These are phyloP conservation scores for Mastigias papua DNA, from an alignment of 30 jellyfish, hydroid and myxozoan genomes.

Conservation along the genomic window DNA sequence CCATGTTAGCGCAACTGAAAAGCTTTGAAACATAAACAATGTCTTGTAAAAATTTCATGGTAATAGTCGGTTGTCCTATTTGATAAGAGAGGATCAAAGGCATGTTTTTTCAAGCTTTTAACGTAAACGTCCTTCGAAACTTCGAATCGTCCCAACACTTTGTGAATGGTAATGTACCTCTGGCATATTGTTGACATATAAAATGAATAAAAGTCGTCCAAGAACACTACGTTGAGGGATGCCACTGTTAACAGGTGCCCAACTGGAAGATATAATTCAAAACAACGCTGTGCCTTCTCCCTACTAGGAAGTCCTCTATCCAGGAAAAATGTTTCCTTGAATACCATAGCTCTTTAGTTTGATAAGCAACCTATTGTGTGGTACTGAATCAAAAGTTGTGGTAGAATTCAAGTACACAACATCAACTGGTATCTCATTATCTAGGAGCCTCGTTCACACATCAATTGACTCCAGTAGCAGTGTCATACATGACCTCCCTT, in stretches of 20 bases:
- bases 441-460: slow-evolving; percentile 50
- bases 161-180: no score
- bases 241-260: slow-evolving; percentile 62
- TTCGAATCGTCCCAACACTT: no score
- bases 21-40: no score
- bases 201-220: slow-evolving; percentile 52
- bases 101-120: no score
- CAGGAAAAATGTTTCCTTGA: slow-evolving; percentile 33
- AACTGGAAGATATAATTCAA: slow-evolving; percentile 38
- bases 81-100: no score
- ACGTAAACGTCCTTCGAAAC: no score
- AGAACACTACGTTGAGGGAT: slow-evolving; percentile 63
- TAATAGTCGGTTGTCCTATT: no score
- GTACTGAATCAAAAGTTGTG: slow-evolving; percentile 64
- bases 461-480: slow-evolving; percentile 47
- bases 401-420: slow-evolving; percentile 67
- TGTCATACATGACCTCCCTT: slow-evolving; percentile 62
- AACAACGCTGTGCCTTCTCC: slow-evolving; percentile 14
- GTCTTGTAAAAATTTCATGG: no score
- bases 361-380: slow-evolving; percentile 52
- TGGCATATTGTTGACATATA: slow-evolving; percentile 44
- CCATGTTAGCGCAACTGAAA: no score
- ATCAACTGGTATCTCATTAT: slow-evolving; percentile 52
- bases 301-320: slow-evolving; percentile 45
- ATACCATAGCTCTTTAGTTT: slow-evolving; percentile 40